Evolutionary conservation across 23 tunicate genomes (phyloP), one percentile per base, ranked within the genome.

Genomic region (Corella eumyota): DNA sequence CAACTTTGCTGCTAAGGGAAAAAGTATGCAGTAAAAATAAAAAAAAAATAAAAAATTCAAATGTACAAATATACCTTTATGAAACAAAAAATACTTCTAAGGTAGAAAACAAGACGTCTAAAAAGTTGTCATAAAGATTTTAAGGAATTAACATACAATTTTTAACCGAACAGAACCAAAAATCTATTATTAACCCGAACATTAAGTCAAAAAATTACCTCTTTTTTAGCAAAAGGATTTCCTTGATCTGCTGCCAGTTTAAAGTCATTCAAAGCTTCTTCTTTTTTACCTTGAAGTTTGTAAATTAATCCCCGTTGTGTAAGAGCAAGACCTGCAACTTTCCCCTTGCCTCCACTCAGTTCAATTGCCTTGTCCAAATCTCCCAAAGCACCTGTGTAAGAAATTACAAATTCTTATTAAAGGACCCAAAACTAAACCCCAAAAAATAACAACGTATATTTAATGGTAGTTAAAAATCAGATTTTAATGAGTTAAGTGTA

Each of bases 211-310:
- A 40, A 15, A 9, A 9, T 40, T 25, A 90, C 98, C 72, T 90
- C 83, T 36, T 85, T 66, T 59, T 90, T 81, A 6, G 98, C 98
- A 60, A 92, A 92, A 4, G 44, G 44, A 51, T 72, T 75, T 30
- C 98, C 98, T 25, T 83, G 77, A 7, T 71, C 70, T 20, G 98
- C 98, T 29, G 98, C 93, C 27, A 65, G 50, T 32, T 66, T 71
- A 30, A 92, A 83, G 61, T 83, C 93, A 24, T 65, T 57, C 29
- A 45, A 29, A 0, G 87, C 66, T 1, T 40, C 71, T 33, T 77
- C 80, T 20, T 76, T 71, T 0, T 82, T 50, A 1, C 92, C 93
- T 32, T 76, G 64, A 30, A 76, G 32, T 32, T 82, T 83, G 53
- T 45, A 36, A 13, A 92, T 57, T 47, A 83, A 23, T 1, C 74